Base-by-base conservation (phyloP, 2,888 invertebrate genomes). In the Boloria selene region DNA sequence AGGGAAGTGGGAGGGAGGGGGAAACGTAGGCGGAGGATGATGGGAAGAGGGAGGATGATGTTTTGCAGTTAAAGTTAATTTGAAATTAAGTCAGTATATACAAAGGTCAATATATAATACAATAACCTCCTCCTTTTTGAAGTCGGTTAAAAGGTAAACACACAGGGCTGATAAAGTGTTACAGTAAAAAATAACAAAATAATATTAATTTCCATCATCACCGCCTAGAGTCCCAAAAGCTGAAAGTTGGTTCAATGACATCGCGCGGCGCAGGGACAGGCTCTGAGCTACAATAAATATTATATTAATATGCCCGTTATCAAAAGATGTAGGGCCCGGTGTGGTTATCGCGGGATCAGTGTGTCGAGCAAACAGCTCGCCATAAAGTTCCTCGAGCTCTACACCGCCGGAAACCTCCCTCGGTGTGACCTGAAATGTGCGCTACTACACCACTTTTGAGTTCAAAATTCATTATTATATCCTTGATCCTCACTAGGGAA, bases 221-320 rank as follows among this genome's bases (percentile, higher is more conserved):
- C 49, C 7, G 0, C 26, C 14, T n/a, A 7, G 16, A n/a, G n/a
- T 18, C 52, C 52, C 26, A 0, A 13, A n/a, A 42, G 42, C 14
- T 10, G 14, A 14, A 13, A n/a, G 13, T 16, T 55, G 49, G 67
- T 65, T 67, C 67, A 60, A 62, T 59, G 70, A 65, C 70, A 51
- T 52, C 17, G 17, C 14, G 60, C 58, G 16, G 47, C 13, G 51
- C 49, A 4, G 26, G 17, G 60, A 59, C 60, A 38, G 44, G 65
- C 65, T 26, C 62, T 18, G 61, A 68, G 70, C 69, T 65, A 66
- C 72, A 70, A 72, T 73, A 75, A 74, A 75, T 72, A 73, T 75
- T 72, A 68, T 74, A 75, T 74, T 73, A 77, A 75, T 75, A 79
- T 71, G 70, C 69, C 70, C 74, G 77, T 77, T 79, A 79, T 79